phyloP scores from a whole-genome alignment of 2,888 invertebrate genomes.

The Willowsia nigromaculata region DNA sequence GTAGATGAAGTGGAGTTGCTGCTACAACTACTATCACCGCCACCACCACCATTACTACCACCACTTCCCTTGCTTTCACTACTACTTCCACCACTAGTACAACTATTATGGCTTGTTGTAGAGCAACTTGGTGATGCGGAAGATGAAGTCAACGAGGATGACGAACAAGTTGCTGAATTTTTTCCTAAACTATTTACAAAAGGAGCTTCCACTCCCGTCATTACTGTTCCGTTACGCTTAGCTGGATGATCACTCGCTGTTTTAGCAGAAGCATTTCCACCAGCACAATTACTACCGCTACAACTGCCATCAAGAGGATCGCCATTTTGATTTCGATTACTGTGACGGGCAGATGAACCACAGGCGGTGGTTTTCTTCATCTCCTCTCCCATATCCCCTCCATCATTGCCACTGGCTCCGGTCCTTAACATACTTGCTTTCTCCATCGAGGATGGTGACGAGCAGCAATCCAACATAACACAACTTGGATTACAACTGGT shows the following conservation, averaged over 20 bases:
- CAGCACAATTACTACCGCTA: slow-evolving; percentile 29
- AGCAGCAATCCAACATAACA: not conserved
- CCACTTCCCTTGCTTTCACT: slow-evolving; percentile 29
- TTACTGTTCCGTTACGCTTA: slow-evolving; percentile 18
- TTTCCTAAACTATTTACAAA: slow-evolving; percentile 45
- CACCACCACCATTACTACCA: slow-evolving; percentile 28
- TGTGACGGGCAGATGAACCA: slow-evolving; percentile 48
- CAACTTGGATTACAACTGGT: slow-evolving; percentile 43
- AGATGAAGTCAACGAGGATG: slow-evolving; percentile 55
- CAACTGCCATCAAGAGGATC: slow-evolving; percentile 33
- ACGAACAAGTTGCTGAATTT: slow-evolving; percentile 56
- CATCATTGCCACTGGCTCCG: slow-evolving; percentile 4
- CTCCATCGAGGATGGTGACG: slow-evolving; percentile 33
- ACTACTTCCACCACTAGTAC: slow-evolving; percentile 25
- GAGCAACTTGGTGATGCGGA: slow-evolving; percentile 59
- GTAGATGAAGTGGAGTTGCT: slow-evolving; percentile 8
- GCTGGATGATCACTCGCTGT: slow-evolving; percentile 11
- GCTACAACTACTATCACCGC: slow-evolving; percentile 30
- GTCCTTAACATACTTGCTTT: slow-evolving; percentile 39
- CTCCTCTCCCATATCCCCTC: slow-evolving; percentile 38
- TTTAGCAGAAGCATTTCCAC: slow-evolving; percentile 16
- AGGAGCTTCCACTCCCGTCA: slow-evolving; percentile 27
- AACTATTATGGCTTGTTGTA: slow-evolving; percentile 13
- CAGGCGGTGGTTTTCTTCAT: slow-evolving; percentile 48
- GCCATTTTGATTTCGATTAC: slow-evolving; percentile 47